Evolutionary conservation across 2,113 vertebrate genomes (phyloP).

Genomic region (Pangasianodon gigas): DNA sequence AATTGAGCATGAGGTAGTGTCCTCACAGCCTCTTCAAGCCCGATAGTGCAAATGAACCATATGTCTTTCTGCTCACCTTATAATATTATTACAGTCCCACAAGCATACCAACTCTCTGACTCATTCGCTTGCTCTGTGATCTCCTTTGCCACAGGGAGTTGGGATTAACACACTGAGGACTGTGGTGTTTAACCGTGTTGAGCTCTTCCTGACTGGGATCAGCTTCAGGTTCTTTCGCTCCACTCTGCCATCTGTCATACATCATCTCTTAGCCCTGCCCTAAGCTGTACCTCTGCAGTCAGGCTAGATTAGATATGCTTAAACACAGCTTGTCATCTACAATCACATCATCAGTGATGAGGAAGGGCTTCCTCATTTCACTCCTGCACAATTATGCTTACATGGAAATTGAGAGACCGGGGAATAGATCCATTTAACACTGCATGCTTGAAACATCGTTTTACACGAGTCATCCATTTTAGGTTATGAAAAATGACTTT

Average conservation of each 20-base stretch:
- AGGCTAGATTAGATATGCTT: constrained; percentile 37
- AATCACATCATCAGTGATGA: constrained; percentile 38
- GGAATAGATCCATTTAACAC: neutral
- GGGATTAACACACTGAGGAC: constrained; percentile 17
- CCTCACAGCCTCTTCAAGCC: neutral
- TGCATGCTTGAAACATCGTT: no score
- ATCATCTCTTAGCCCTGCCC: constrained; percentile 9
- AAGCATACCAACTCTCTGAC: neutral
- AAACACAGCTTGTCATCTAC: constrained; percentile 31
- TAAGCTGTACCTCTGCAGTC: constrained; percentile 12
- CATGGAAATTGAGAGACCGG: constrained; percentile 18
- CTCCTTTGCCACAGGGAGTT: constrained; percentile 23
- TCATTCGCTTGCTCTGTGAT: neutral
- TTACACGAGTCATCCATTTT: no score
- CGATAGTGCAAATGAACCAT: neutral
- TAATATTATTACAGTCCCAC: neutral
- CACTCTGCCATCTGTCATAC: constrained; percentile 30
- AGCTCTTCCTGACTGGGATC: constrained; percentile 24
- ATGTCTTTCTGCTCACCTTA: constrained; percentile 3
- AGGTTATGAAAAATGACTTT: no score
- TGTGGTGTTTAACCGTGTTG: constrained; percentile 10
- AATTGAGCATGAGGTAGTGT: neutral
- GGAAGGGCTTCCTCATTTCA: constrained; percentile 14
- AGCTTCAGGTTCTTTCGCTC: constrained; percentile 13
- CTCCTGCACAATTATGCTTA: constrained; percentile 4